These are phyloP conservation scores for Leptobrachium leishanense DNA, from an alignment of 2,113 vertebrate genomes.

Conservation along the genomic window DNA sequence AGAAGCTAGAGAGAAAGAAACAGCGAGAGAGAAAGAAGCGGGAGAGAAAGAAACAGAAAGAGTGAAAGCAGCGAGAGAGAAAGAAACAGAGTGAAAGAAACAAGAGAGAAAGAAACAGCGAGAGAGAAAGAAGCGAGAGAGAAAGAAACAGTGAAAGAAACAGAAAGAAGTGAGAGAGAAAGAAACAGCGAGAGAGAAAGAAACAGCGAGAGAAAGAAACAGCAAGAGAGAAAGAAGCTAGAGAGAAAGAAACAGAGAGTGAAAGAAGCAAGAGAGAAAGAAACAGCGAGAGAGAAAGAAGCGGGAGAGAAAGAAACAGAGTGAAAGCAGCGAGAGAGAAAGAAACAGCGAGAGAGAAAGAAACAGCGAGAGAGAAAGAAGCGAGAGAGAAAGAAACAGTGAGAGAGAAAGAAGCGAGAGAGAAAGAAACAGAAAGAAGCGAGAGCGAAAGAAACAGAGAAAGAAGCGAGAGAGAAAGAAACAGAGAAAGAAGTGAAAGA, in stretches of 20 bases:
- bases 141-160: not conserved
- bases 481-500: too few species aligned
- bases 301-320: not conserved
- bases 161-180: not conserved
- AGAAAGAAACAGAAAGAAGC: too few species aligned
- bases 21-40: not conserved
- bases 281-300: not conserved
- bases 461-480: not conserved
- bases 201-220: not conserved
- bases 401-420: too few species aligned
- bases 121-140: not conserved
- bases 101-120: not conserved
- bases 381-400: not conserved
- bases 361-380: not conserved
- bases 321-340: not conserved
- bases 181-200: not conserved
- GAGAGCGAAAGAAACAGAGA: not conserved
- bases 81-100: not conserved
- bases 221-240: not conserved
- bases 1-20: not conserved
- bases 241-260: not conserved
- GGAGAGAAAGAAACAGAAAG: not conserved
- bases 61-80: not conserved
- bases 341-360: not conserved
- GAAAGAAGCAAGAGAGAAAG: not conserved